phyloP scores from a whole-genome alignment of 2,797 vertebrate genomes.

The Glyptemys insculpta region DNA sequence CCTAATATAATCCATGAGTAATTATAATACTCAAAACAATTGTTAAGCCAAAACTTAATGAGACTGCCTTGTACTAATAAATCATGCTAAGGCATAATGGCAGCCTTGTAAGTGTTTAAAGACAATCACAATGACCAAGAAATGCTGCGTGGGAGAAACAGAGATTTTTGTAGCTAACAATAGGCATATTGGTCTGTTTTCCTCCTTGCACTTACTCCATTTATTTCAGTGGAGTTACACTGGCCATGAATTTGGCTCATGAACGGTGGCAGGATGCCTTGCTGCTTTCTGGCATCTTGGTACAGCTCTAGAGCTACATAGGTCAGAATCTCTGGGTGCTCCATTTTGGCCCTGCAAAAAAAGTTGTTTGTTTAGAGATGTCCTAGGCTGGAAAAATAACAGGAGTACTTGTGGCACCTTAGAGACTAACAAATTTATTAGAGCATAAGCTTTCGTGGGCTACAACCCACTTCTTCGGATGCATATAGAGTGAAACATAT shows the following conservation, averaged over 20 bases:
- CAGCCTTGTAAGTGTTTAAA: not conserved
- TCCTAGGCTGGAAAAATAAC: not conserved
- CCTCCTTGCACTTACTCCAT: not conserved
- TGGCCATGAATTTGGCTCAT: not conserved
- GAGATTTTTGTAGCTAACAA: not conserved
- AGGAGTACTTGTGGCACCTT: too few relatives aligned
- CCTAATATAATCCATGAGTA: not conserved
- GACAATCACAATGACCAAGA: not conserved
- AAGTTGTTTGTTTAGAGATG: accelerated
- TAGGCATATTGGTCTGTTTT: not conserved
- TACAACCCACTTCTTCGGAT: too few relatives aligned
- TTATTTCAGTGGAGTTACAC: not conserved
- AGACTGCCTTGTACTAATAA: slow-evolving; percentile 51
- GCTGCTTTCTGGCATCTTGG: not conserved
- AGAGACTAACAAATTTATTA: too few relatives aligned
- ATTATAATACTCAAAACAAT: slow-evolving; percentile 25
- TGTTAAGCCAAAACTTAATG: slow-evolving; percentile 50
- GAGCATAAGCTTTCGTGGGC: too few relatives aligned
- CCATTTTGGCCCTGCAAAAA: not conserved
- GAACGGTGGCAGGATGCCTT: not conserved
- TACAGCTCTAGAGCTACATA: not conserved
- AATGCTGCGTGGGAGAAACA: not conserved
- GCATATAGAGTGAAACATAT: too few relatives aligned
- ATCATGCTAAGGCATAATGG: slow-evolving; percentile 26
- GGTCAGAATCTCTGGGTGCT: not conserved